Base-by-base conservation (phyloP, 2,113 vertebrate genomes). In the Scomber colias region DNA sequence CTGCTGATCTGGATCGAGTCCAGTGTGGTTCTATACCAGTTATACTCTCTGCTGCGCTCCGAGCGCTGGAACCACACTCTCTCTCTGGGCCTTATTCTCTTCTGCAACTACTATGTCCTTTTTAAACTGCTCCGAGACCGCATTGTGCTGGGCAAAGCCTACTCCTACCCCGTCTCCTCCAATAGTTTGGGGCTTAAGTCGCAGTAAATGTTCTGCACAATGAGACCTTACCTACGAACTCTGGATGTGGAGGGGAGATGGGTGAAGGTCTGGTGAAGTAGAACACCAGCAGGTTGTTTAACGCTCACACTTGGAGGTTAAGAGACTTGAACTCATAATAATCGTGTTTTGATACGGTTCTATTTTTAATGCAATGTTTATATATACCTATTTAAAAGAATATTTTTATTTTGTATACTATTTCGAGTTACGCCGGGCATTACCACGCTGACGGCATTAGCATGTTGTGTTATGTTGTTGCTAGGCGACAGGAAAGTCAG, bases 391-490 rank as follows among this genome's bases (percentile, higher is more conserved):
- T 99, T 99, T 99, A 99, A 99, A 92, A 95, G 87, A 96, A 97
- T 97, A 97, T 98, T 98, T 98, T 99, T 99, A 99, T 99, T 99
- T 99, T 99, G 97, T 99, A 98, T 99, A 99, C 96, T 95, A 95
- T 97, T 96, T 91, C 81, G 24, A 90, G 87, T 91, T 86, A 82
- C 87, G 70, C 87, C 81, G 91, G 93, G 94, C 93, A 93, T 94
- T 95, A 91, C 84, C 73, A 82, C 79, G 54, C 83, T 83, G 81
- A 90, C 57, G 40, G 87, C 90, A 75, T 89, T 27, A 73, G 86
- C 89, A 88, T 92, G 86, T 89, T 79, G 76, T 79, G 84, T 91
- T 87, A 87, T 75, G 78, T 82, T 88, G 84, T 87, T 88, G 78
- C 79, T 63, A 83, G 82, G 76, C 51, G 85, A 84, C 89, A 84